Percentiles rank a stretch among this genome's conserved stretches.
phyloP scores from a whole-genome alignment of 2,888 invertebrate species.

The Spilarctia lutea region DNA sequence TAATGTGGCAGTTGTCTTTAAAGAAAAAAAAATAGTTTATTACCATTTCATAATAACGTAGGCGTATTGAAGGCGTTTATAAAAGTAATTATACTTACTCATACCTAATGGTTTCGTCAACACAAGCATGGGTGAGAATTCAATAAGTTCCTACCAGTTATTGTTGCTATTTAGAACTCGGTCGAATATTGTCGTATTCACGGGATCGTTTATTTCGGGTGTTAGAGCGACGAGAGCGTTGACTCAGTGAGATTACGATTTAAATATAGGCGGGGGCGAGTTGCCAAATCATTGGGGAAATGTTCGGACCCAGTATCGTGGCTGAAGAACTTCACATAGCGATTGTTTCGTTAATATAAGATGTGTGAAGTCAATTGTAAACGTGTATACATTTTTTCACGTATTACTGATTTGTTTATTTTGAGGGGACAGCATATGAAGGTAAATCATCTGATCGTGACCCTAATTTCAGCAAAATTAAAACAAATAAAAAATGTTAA shows the following conservation, averaged over 20 bases:
- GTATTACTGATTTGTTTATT: conserved; percentile 1
- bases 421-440: neutral
- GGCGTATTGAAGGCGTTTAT: neutral
- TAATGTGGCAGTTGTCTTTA: too few relatives aligned
- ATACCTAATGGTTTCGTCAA: neutral
- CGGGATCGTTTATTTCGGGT: conserved; percentile 79
- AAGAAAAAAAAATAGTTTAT: too few relatives aligned
- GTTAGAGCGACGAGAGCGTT: conserved; percentile 80
- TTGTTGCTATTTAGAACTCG: conserved; percentile 70
- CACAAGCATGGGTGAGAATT: neutral
- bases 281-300: conserved; percentile 85
- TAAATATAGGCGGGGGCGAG: conserved; percentile 84
- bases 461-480: too few relatives aligned
- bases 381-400: conserved; percentile 24
- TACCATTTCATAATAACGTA: neutral
- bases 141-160: conserved; percentile 40
- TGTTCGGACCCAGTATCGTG: conserved; percentile 63
- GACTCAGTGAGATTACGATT: conserved; percentile 85
- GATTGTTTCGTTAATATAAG: conserved; percentile 63
- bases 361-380: conserved; percentile 42
- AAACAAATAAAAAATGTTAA: too few relatives aligned
- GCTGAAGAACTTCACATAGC: conserved; percentile 65
- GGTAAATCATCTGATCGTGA: neutral
- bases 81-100: neutral
- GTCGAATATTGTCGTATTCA: conserved; percentile 72